Base-by-base conservation (phyloP, 1,140 invertebrate genomes). In the Ctenoplectra terminalis region DNA sequence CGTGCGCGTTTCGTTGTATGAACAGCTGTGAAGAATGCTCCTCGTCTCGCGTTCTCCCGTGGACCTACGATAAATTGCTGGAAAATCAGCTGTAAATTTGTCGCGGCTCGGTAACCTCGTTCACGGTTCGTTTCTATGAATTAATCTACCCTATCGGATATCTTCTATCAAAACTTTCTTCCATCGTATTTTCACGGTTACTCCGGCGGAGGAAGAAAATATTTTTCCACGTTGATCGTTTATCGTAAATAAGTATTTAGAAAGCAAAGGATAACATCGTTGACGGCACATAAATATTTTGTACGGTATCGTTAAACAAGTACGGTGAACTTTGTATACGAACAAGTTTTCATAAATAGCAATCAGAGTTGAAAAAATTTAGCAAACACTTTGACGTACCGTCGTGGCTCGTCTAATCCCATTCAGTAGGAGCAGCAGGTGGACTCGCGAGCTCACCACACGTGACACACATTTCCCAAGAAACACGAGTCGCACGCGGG, bases 401-500 rank as follows among this genome's bases (percentile, higher is more conserved):
- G 85, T 85, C 79, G 73, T 74, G 64, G 40, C 74, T 82, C 80
- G 31, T 81, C 64, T 83, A 87, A 86, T 87, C 84, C 80, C 70
- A 79, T 76, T 85, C 61, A 23, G 46, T 63, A 69, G 60, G 13
- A 56, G 54, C 67, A 80, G 81, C 85, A 84, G 86, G 85, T 87
- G 76, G 67, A 81, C 50, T 79, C 64, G 77, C 64, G 50, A 34
- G 56, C 46, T 74, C 76, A 66, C 26, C 40, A 63, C 86, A 87
- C 85, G 85, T 87, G 85, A 69, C 54, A 86, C 84, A 87, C 84
- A 87, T 87, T 34, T 87, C 81, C 75, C 64, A n/a, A 56, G 8
- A 15, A 40, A 58, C 64, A 64, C 71, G 69, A 29, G 31, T 17
- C 31, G 17, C 11, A 2, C 23, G 54, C 60, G 17, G 31, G 37